Evolutionary conservation across 2,888 invertebrate genomes (phyloP), one percentile per base, ranked within the genome.

Genomic region (Hyles lineata): DNA sequence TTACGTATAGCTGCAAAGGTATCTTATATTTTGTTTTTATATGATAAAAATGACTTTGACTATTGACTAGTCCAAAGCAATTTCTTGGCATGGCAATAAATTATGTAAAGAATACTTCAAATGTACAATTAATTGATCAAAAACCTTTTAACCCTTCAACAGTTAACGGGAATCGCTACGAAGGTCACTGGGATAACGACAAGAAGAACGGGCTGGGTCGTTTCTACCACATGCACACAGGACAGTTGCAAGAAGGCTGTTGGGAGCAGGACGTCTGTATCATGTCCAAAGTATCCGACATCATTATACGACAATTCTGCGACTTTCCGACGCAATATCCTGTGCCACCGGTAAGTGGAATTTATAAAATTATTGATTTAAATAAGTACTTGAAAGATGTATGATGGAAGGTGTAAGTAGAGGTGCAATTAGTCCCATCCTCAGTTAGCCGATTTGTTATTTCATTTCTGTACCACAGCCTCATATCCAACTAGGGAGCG

Each of bases 181-280:
- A 96, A 88, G 97, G 97, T 0, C 83, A 95, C 74, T 97, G 96
- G 95, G 81, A 88, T 52, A 81, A 89, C 8, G 95, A 96, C 77
- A 78, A 90, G 72, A 96, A 96, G 82, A 90, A 96, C 79, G 97
- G 97, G 0, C 84, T 91, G n/a, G 97, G 97, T 0, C 90, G 95
- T 58, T 96, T 95, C 87, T 96, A 95, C 82, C 96, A 96, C 84
- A 85, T 96, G 82, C 91, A 92, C 79, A 96, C 93, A 0, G 97
- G 96, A 0, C 96, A 96, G 84, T 83, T 96, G 76, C 96, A 97
- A 82, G 95, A 95, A 75, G 97, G 97, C 1, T 90, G 95, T 78
- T 97, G 97, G 97, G 75, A 81, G 5, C 77, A 91, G n/a, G 94
- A 95, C 80, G 78, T 89, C 25, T 96, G 96, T 80, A 86, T 95